These are phyloP conservation scores for Drosophila persimilis DNA, from an alignment of 1,140 invertebrate genomes.

Conservation along the genomic window DNA sequence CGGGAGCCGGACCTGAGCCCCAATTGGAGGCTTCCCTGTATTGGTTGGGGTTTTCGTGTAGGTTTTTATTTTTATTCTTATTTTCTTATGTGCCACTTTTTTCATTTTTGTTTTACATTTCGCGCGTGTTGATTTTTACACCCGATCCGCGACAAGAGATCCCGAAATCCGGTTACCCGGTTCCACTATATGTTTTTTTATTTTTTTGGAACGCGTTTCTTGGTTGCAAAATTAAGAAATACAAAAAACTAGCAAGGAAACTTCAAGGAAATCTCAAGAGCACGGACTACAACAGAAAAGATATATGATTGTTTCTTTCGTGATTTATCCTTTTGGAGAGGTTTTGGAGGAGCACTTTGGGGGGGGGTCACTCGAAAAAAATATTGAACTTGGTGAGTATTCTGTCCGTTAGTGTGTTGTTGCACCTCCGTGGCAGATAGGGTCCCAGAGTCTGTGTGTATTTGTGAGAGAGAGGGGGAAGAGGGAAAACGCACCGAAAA, in stretches of 20 bases:
- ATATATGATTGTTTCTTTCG: too few species aligned
- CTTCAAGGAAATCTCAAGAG: too few species aligned
- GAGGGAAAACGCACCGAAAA: conserved; percentile 67
- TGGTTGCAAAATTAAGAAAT: too few species aligned
- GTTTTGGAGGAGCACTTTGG: conserved; percentile 16
- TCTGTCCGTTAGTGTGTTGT: too few species aligned
- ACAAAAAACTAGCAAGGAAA: too few species aligned
- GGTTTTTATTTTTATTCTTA: not conserved
- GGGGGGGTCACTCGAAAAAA: conserved; percentile 48
- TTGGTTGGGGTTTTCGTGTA: not conserved
- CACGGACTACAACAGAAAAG: too few species aligned
- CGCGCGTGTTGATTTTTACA: conserved; percentile 15
- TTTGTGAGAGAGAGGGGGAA: not conserved
- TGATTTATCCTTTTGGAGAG: too few species aligned
- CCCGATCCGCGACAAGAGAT: too few species aligned
- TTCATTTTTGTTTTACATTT: conserved; percentile 1
- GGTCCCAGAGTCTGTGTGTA: not conserved
- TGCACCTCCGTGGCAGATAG: not conserved
- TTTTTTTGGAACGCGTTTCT: conserved; percentile 9
- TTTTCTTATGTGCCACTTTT: conserved; percentile 38
- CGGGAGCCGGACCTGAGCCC: conserved; percentile 7
- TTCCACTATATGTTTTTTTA: not conserved
- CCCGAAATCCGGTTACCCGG: too few species aligned
- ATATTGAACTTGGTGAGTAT: too few species aligned
- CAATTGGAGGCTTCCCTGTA: not conserved